A percentile compares a stretch with the other conserved stretches of the same genome.
Evolutionary conservation across 2,113 vertebrate genomes (phyloP).

Genomic region (Galemys pyrenaicus): DNA sequence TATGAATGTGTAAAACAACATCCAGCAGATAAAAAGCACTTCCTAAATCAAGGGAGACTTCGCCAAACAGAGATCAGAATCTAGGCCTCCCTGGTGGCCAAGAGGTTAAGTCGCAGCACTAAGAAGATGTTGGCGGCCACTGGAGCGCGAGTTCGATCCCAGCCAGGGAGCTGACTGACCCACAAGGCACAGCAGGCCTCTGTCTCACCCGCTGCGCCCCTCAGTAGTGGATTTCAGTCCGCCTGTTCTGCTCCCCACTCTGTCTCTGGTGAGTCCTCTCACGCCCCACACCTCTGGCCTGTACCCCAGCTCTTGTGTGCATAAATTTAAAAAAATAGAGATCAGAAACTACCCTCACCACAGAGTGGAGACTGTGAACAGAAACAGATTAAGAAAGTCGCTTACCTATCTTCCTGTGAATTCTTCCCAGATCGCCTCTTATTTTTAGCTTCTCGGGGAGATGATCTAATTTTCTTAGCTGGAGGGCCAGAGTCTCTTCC

Average conservation of each 20-base stretch:
- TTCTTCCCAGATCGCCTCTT: slow-evolving; percentile 96
- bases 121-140: too few species aligned
- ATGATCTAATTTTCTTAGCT: slow-evolving; percentile 94
- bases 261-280: too few species aligned
- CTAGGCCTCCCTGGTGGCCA: too few species aligned
- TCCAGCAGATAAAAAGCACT: neutral
- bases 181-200: too few species aligned
- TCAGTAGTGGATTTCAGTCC: too few species aligned
- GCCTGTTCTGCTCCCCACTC: too few species aligned
- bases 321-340: neutral
- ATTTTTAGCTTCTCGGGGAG: slow-evolving; percentile 95
- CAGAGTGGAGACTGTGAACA: neutral
- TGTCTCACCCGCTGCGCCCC: too few species aligned
- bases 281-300: too few species aligned
- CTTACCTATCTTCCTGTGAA: slow-evolving; percentile 97
- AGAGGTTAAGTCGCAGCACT: too few species aligned
- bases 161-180: too few species aligned
- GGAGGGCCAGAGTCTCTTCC: slow-evolving; percentile 92
- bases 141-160: too few species aligned
- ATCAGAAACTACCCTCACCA: neutral
- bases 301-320: too few species aligned
- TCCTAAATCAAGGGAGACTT: neutral
- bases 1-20: neutral
- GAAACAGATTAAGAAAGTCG: neutral
- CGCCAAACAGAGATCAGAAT: neutral